A percentile compares a stretch with the other conserved stretches of the same genome.
phyloP scores from a whole-genome alignment of 2,888 invertebrate genomes.

The Andrena chrysosceles region DNA sequence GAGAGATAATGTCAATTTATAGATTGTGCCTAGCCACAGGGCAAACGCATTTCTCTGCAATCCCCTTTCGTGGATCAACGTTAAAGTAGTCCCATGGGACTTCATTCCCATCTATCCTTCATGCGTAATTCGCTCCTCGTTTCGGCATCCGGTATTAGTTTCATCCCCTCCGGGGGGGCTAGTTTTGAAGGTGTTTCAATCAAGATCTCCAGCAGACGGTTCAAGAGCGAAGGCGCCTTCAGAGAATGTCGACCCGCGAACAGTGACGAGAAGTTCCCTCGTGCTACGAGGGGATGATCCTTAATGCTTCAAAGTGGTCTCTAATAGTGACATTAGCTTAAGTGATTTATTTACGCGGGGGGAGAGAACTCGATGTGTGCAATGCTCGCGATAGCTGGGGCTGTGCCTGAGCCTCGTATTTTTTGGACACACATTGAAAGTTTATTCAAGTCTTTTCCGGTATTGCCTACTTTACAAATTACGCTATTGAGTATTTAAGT shows the following conservation, averaged over 20 bases:
- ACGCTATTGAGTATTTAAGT: too few species aligned
- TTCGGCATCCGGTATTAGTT: slow-evolving; percentile 46
- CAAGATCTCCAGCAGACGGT: slow-evolving; percentile 49
- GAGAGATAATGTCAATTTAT: background rate
- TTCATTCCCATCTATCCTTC: slow-evolving; percentile 35
- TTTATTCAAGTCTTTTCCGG: too few species aligned
- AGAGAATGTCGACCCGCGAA: slow-evolving; percentile 39
- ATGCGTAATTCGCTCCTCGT: slow-evolving; percentile 58
- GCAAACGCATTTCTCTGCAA: slow-evolving; percentile 16
- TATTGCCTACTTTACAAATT: too few species aligned
- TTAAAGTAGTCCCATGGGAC: slow-evolving; percentile 12
- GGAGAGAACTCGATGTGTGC: slow-evolving; percentile 26
- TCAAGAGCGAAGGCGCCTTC: slow-evolving; percentile 36
- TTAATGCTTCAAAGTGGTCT: slow-evolving; percentile 52
- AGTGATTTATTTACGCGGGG: slow-evolving; percentile 54
- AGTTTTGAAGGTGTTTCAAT: slow-evolving; percentile 64
- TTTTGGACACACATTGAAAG: too few species aligned
- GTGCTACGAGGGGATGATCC: slow-evolving; percentile 38
- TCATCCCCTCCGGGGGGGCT: slow-evolving; percentile 35
- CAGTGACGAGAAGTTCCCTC: slow-evolving; percentile 45
- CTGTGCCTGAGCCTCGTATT: too few species aligned
- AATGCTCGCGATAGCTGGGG: slow-evolving; percentile 8
- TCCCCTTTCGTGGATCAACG: slow-evolving; percentile 33
- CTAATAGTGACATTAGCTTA: slow-evolving; percentile 52
- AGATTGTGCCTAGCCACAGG: background rate